Conservation (phyloP, 2,113 vertebrate genomes). For the rabbit (Oryctolagus cuniculus) region mOryCun1.1 NC_091443.1:13214501-13215000, state of each 20-base stretch:
- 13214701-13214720: no score
- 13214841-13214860: no score
- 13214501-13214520: not conserved
- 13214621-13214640: not conserved
- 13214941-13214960: not conserved
- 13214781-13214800: not conserved
- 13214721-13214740: not conserved
- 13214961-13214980: not conserved
- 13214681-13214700: not conserved
- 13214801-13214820: not conserved
- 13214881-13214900: not conserved
- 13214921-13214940: not conserved
- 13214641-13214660: no score
- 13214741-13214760: not conserved
- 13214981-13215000: not conserved
- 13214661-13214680: not conserved
- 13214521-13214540: conserved; percentile 9
- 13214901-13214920: not conserved
- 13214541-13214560: not conserved
- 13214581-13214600: no score
- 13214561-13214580: not conserved
- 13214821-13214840: not conserved
- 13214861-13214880: not conserved
- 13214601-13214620: not conserved
- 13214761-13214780: no score